Conservation (phyloP, 2,888 invertebrate species). For the Cremastobaeus sp. region DNA sequence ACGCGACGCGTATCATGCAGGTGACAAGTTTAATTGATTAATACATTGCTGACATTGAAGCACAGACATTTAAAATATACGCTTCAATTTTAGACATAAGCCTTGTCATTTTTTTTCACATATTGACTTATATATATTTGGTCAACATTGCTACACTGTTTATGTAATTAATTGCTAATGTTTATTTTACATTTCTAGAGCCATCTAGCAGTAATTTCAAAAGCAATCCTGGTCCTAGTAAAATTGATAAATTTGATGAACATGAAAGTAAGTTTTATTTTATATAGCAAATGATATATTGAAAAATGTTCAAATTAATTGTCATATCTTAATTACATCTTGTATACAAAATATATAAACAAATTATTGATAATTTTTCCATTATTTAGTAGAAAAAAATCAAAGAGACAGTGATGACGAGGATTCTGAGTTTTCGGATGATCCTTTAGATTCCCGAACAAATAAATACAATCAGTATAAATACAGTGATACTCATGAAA, state of each 20-base stretch:
- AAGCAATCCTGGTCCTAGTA: conserved; percentile 67
- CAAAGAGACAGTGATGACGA: conserved; percentile 44
- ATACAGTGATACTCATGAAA: conserved; percentile 67
- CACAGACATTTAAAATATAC: too few species aligned
- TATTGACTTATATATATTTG: too few species aligned
- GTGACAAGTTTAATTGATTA: conserved; percentile 59
- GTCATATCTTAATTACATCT: not conserved
- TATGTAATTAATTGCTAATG: too few species aligned
- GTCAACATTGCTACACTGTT: too few species aligned
- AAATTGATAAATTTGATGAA: conserved; percentile 36
- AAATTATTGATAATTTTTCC: too few species aligned
- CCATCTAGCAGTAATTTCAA: conserved; percentile 69
- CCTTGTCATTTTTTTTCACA: too few species aligned
- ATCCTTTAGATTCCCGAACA: conserved; percentile 32
- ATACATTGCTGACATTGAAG: too few species aligned
- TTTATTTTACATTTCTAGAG: conserved; percentile 60
- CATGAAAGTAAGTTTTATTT: conserved; percentile 72
- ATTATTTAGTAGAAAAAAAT: conserved; percentile 19
- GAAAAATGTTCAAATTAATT: not conserved
- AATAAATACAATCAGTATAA: conserved; percentile 30
- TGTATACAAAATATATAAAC: not conserved
- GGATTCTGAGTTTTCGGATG: conserved; percentile 47
- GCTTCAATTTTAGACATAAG: too few species aligned
- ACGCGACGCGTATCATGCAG: conserved; percentile 73
- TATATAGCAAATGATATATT: too few species aligned